phyloP scores from a whole-genome alignment of 2,888 invertebrate genomes.

The Allolobophora icterica region DNA sequence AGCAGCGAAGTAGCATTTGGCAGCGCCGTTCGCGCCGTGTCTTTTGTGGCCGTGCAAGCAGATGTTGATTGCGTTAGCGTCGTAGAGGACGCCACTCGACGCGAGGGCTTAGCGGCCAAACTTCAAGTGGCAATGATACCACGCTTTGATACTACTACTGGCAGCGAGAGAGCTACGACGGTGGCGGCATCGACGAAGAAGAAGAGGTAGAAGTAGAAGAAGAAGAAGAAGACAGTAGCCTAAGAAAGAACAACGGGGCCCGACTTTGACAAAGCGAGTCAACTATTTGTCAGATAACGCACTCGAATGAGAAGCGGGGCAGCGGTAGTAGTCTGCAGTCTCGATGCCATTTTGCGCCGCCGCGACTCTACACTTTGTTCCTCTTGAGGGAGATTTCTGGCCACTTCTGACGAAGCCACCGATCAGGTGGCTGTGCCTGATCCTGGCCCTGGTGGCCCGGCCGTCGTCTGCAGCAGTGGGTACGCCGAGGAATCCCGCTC shows the following conservation, averaged over 20 bases:
- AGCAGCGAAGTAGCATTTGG: background rate
- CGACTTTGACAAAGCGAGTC: background rate
- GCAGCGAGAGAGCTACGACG: background rate
- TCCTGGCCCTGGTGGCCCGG: background rate
- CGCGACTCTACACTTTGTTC: background rate
- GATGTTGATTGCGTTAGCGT: background rate
- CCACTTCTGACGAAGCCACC: background rate
- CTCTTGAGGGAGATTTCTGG: slow-evolving; percentile 11
- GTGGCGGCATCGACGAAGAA: too few relatives aligned
- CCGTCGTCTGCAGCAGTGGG: too few relatives aligned
- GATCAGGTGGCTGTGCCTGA: too few relatives aligned
- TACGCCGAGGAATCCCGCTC: slow-evolving; percentile 1
- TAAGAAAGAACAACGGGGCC: background rate
- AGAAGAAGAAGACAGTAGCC: background rate
- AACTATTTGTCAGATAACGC: background rate
- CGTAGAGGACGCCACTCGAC: background rate
- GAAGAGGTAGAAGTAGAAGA: too few relatives aligned
- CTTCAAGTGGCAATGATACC: slow-evolving; percentile 17
- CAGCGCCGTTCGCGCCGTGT: background rate
- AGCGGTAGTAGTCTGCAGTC: too few relatives aligned
- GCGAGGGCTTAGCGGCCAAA: slow-evolving; percentile 4
- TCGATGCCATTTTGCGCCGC: slow-evolving; percentile 1
- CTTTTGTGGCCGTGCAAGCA: background rate
- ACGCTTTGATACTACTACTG: background rate
- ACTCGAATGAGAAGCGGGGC: background rate